Evolutionary conservation across 2,113 vertebrate genomes (phyloP).

Genomic region (Tylochromis polylepis): DNA sequence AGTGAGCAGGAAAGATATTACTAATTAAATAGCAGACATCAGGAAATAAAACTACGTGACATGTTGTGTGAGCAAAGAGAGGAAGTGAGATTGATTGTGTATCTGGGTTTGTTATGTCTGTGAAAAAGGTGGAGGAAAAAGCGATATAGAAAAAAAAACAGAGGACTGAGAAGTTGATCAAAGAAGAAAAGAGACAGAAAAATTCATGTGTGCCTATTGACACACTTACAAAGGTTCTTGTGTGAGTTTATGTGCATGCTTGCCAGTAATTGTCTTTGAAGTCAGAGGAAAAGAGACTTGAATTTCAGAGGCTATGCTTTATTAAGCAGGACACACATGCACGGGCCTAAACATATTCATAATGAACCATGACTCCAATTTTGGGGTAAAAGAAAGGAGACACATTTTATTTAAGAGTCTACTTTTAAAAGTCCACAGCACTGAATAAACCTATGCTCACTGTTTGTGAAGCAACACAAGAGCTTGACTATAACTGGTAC

Average conservation of each 20-base stretch:
- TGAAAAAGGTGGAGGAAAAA: not conserved
- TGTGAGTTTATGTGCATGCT: not conserved
- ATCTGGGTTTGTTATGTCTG: not conserved
- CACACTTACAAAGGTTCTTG: not conserved
- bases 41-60: slow-evolving; percentile 19
- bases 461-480: slow-evolving; percentile 4
- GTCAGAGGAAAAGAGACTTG: slow-evolving; percentile 36
- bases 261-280: slow-evolving; percentile 46
- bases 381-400: not conserved
- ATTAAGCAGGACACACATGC: slow-evolving; percentile 26
- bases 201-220: slow-evolving; percentile 22
- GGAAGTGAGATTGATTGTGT: not conserved
- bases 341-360: slow-evolving; percentile 7
- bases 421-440: not conserved
- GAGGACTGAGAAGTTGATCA: slow-evolving; percentile 15
- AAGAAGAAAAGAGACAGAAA: slow-evolving; percentile 4
- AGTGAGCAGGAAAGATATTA: slow-evolving; percentile 25
- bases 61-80: not conserved
- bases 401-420: not conserved
- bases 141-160: not conserved
- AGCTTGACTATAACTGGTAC: not conserved
- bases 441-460: not conserved
- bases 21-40: slow-evolving; percentile 32
- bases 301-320: slow-evolving; percentile 27
- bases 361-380: slow-evolving; percentile 11